Conservation (phyloP, 1,140 invertebrate genomes). For the Drosophila parabipectinata region DNA sequence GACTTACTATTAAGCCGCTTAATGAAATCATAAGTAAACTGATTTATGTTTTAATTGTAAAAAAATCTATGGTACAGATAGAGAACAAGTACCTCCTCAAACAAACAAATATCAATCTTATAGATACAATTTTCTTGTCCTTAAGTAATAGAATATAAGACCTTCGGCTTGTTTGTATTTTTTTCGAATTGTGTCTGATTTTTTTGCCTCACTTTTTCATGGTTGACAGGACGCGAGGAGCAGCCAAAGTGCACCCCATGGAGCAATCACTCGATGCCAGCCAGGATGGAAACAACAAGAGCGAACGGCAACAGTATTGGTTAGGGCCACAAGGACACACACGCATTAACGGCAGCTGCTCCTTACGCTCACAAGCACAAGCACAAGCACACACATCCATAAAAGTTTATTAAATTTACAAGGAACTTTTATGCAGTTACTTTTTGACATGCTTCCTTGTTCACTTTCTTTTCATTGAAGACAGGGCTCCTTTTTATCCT, state of each 20-base stretch:
- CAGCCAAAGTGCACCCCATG: slow-evolving; percentile 77
- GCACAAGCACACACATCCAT: slow-evolving; percentile 57
- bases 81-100: background rate
- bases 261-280: slow-evolving; percentile 79
- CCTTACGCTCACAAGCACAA: background rate
- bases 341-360: slow-evolving; percentile 78
- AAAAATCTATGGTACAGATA: no score
- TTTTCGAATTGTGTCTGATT: slow-evolving; percentile 2
- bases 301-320: slow-evolving; percentile 62
- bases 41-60: no score
- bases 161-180: slow-evolving; percentile 3
- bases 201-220: slow-evolving; percentile 33
- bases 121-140: slow-evolving; percentile 5
- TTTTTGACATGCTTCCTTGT: slow-evolving; percentile 76
- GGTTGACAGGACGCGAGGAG: slow-evolving; percentile 46
- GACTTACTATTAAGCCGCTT: no score
- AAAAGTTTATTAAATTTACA: slow-evolving; percentile 83
- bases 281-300: slow-evolving; percentile 33
- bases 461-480: slow-evolving; percentile 37
- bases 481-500: background rate
- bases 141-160: slow-evolving; percentile 1
- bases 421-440: slow-evolving; percentile 82
- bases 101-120: background rate
- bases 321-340: slow-evolving; percentile 47
- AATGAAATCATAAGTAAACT: no score